phyloP scores from a whole-genome alignment of 2,797 vertebrate species.

The Fundulus diaphanus region DNA sequence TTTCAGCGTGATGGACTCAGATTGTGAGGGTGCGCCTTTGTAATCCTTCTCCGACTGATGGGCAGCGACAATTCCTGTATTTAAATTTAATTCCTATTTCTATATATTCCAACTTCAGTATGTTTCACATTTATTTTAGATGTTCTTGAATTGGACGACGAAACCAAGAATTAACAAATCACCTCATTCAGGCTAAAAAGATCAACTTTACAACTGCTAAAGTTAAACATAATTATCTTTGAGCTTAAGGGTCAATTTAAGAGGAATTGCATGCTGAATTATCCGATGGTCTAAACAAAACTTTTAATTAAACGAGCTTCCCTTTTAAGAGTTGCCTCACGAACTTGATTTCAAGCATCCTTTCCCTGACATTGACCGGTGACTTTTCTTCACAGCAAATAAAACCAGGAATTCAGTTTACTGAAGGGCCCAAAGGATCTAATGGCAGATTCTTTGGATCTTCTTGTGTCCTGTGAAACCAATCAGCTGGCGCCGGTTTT shows the following conservation, averaged over 20 bases:
- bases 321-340: background rate
- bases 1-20: background rate
- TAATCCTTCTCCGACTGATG: background rate
- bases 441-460: background rate
- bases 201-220: background rate
- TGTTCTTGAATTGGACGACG: too few relatives aligned
- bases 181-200: background rate
- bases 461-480: constrained; percentile 43
- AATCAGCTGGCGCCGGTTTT: constrained; percentile 49
- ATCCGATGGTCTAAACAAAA: background rate
- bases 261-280: background rate
- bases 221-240: background rate
- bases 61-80: background rate
- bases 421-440: background rate
- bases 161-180: background rate
- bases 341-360: background rate
- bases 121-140: background rate
- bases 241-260: background rate
- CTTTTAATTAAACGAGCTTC: background rate
- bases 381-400: background rate
- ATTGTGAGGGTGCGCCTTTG: background rate
- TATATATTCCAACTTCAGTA: background rate
- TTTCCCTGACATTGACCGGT: background rate
- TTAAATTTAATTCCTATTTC: background rate
- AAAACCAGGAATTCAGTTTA: constrained; percentile 10